phyloP scores from a whole-genome alignment of 1,140 invertebrate species.

The Apis dorsata region DNA sequence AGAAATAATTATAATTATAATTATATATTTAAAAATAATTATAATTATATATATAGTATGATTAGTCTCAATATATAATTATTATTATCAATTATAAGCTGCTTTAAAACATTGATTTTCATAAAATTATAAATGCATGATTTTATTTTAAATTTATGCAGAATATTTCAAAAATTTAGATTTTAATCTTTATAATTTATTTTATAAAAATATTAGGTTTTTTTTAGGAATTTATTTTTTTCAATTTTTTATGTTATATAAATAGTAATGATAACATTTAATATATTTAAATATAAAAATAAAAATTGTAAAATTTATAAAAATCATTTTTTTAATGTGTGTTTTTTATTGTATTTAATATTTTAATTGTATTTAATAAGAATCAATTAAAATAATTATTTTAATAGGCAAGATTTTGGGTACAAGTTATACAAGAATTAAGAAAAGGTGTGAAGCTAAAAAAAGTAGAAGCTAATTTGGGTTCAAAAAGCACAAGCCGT shows the following conservation, averaged over 20 bases:
- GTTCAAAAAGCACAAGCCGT: slow-evolving; percentile 52
- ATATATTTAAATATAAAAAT: not conserved
- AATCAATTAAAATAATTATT: slow-evolving; percentile 11
- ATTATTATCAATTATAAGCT: not conserved
- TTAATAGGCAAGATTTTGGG: slow-evolving; percentile 94
- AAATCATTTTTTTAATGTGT: not conserved
- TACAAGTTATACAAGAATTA: slow-evolving; percentile 95
- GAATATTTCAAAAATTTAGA: not conserved
- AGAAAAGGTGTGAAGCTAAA: slow-evolving; percentile 93
- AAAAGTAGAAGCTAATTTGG: slow-evolving; percentile 88
- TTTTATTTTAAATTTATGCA: not conserved
- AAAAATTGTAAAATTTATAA: not conserved
- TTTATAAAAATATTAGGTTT: not conserved
- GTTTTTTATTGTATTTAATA: not conserved
- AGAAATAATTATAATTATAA: not conserved
- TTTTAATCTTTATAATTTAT: not conserved
- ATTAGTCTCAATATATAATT: not conserved
- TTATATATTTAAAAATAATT: slow-evolving; percentile 23
- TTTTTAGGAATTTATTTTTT: not conserved
- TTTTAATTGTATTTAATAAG: not conserved
- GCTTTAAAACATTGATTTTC: not conserved
- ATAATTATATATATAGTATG: slow-evolving; percentile 41
- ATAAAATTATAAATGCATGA: not conserved
- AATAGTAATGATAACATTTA: not conserved
- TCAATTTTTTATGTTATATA: not conserved